Evolutionary conservation across 53 echinoderm and acorn worm species (phyloP).

Genomic region (Apostichopus leukothele): DNA sequence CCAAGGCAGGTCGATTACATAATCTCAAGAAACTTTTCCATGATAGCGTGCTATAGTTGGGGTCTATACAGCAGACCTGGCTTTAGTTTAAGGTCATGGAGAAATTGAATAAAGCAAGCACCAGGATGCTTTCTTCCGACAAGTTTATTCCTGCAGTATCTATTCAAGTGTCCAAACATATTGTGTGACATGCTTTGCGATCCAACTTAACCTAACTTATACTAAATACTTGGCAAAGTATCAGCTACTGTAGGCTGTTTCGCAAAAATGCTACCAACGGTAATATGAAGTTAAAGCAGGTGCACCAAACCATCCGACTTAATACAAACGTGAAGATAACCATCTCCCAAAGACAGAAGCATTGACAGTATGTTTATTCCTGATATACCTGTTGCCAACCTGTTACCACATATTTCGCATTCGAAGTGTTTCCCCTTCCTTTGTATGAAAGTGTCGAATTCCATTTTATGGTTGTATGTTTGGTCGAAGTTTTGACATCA

Average conservation of each 20-base stretch:
- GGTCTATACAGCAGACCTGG: too few species aligned
- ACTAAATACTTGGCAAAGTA: not conserved
- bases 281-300: not conserved
- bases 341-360: not conserved
- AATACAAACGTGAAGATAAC: not conserved
- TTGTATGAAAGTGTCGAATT: constrained; percentile 57
- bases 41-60: too few species aligned
- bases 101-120: too few species aligned
- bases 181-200: too few species aligned
- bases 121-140: too few species aligned
- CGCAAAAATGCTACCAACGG: not conserved
- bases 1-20: too few species aligned
- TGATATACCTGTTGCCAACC: constrained; percentile 66
- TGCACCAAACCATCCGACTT: not conserved
- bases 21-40: too few species aligned
- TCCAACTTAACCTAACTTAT: not conserved
- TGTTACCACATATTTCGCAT: constrained; percentile 73
- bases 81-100: too few species aligned
- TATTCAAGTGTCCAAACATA: too few species aligned
- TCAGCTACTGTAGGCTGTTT: not conserved
- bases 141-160: too few species aligned
- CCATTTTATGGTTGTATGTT: constrained; percentile 37
- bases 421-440: constrained; percentile 60
- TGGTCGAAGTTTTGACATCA: not conserved
- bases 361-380: not conserved